A percentile compares a stretch with the other conserved stretches of the same genome.
phyloP scores from a whole-genome alignment of 2,113 vertebrate genomes.

The Taurulus bubalis region DNA sequence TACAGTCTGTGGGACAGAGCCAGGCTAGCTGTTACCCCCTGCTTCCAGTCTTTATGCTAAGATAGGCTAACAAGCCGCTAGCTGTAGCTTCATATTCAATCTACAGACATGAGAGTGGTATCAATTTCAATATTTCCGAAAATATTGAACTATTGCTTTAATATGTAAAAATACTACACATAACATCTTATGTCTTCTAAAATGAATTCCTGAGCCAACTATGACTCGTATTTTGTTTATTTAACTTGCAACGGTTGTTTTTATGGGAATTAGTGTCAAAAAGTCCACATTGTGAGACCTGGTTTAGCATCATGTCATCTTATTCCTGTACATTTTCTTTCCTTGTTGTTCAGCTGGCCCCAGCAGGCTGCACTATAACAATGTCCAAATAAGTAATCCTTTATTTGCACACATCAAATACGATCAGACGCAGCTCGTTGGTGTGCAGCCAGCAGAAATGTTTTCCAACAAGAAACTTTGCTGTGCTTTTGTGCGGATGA shows the following conservation, averaged over 20 bases:
- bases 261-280: neutral
- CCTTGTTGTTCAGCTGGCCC: neutral
- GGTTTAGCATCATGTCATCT: neutral
- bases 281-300: neutral
- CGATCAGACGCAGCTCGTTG: neutral
- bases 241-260: neutral
- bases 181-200: neutral
- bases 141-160: neutral
- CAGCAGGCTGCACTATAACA: neutral
- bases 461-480: neutral
- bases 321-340: neutral
- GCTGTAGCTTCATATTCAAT: neutral
- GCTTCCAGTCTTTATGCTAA: neutral
- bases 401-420: slow-evolving; percentile 2
- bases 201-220: neutral
- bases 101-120: neutral
- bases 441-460: neutral
- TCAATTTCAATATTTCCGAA: neutral
- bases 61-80: neutral
- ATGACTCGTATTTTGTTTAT: neutral
- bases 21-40: neutral
- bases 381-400: slow-evolving; percentile 4
- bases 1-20: neutral
- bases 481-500: neutral
- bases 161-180: neutral